Evolutionary conservation across 2,113 vertebrate species (phyloP), one percentile per base, ranked within the genome.

Genomic region (Ceyx margarethae): DNA sequence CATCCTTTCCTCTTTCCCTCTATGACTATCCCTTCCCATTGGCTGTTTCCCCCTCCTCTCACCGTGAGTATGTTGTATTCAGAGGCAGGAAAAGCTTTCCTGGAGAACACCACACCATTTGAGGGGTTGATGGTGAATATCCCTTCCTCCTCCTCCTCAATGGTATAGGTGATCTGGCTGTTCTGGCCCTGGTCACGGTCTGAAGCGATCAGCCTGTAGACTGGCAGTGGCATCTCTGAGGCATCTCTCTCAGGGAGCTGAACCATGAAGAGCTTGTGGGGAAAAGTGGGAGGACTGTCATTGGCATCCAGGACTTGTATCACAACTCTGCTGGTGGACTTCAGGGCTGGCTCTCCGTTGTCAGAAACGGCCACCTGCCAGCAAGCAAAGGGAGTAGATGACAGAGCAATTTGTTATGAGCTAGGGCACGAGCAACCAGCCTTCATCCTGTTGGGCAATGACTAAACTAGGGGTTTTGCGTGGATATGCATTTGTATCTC

Each of bases 31-130:
- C 26, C 45, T 22, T 58, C 72, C n/a, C 19, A 25, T 17, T 6
- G 4, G 1, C n/a, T 10, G 2, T 22, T 40, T 51, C 64, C 58
- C 75, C 72, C 71, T 42, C 89, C 94, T 62, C 98, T 98, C 89
- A 99, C 99, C 95, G 98, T 98, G 6, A 99, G 95, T 71, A 99
- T 99, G 51, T 97, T 99, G 97, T 99, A 99, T 73, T 98, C 98
- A 0, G 98, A 98, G 0, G 97, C 97, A 88, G 95, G 89, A 85
- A 99, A 99, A 50, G 97, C 95, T 1, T 98, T 98, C 6, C 78
- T 97, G 5, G 98, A 97, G 5, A 97, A 98, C 65, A 99, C 97
- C 56, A 97, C 89, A 4, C 99, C 99, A 0, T 98, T 99, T 37
- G 81, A 93, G 0, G 98, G 93, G 93, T 99, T 96, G 15, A 99